Evolutionary conservation across 2,888 invertebrate species (phyloP), one percentile per base, ranked within the genome.

Genomic region (Apamea epomidion): DNA sequence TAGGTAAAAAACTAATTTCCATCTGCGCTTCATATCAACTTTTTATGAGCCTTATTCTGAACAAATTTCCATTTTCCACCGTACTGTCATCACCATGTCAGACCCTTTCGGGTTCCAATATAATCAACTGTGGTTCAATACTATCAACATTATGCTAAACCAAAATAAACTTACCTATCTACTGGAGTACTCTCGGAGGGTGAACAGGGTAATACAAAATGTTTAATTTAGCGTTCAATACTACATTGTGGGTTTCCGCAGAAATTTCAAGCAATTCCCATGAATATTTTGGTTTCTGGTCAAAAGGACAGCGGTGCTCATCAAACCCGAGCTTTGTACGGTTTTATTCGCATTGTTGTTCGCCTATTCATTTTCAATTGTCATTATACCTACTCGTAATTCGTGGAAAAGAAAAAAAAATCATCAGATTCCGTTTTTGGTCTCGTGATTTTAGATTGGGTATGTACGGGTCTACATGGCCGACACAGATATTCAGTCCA

Each of bases 251-350:
- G 45, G 25, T 71, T 42, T n/a, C 25, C 29, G 54, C 25, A 29
- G 6, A 29, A 79, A 68, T 32, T 48, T n/a, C 16, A 45, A 69
- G 45, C 18, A 21, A 72, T 60, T 45, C 25, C n/a, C 7, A 18
- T 54, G 16, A 85, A 81, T 64, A 62, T 69, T 81, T 73, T 58
- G 16, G 60, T 51, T 64, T 70, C 58, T 51, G 45, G 32, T 48
- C 67, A 37, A 71, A 71, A 45, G n/a, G 51, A 64, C 48, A 67
- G 18, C 42, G 32, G 51, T 62, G 29, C 62, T 48, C 21, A 62
- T 37, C 25, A 29, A 51, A 51, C n/a, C 16, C 8, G n/a, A 58
- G n/a, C 32, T 60, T 37, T 58, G 21, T 58, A 45, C 54, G 69
- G 42, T 74, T 70, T 51, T 58, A 16, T 29, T 48, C 21, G 18